Evolutionary conservation across 2,113 vertebrate genomes (phyloP), one percentile per base, ranked within the genome.

Genomic region (Dasyornis broadbenti): DNA sequence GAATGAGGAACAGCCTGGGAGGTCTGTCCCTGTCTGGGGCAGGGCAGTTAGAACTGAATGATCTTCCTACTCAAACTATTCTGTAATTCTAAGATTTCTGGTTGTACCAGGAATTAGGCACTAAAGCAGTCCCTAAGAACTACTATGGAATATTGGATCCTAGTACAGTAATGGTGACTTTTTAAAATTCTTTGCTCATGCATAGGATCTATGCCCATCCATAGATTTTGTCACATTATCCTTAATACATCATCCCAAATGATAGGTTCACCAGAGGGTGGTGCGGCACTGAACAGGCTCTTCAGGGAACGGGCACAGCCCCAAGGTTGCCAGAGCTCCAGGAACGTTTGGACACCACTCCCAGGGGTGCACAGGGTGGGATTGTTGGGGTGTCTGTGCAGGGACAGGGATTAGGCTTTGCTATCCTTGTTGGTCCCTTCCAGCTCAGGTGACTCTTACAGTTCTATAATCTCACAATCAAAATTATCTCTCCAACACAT

Each of bases 261-360:
- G 28, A 40, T 15, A 11, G 13, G 7, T 13, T 11, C 20, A 11
- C 39, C 21, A 18, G 20, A 75, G 14, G 39, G 21, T 64, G 30
- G 37, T 31, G 14, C n/a, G 54, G 45, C 39, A 30, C 33, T 73
- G 69, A 24, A 13, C 45, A 45, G 44, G 28, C 10, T 45, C 45
- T 19, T 23, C 53, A 82, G 45, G 19, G 27, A 13, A 39, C 39
- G 39, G 31, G 4, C 35, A 10, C 10, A 0, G 14, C 31, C 44
- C 11, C 2, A 2, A 30, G 49, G 13, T 30, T 71, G 20, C 9
- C 57, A 66, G 68, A 66, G 27, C 33, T n/a, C 28, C n/a, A 40
- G 39, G 45, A 57, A 31, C 4, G 0, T 22, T 49, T 35, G 71
- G 28, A 7, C 13, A 53, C 0, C 0, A 2, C 31, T 37, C 1